Conservation (phyloP, 1,140 invertebrate genomes). For the Sipha flava region DNA sequence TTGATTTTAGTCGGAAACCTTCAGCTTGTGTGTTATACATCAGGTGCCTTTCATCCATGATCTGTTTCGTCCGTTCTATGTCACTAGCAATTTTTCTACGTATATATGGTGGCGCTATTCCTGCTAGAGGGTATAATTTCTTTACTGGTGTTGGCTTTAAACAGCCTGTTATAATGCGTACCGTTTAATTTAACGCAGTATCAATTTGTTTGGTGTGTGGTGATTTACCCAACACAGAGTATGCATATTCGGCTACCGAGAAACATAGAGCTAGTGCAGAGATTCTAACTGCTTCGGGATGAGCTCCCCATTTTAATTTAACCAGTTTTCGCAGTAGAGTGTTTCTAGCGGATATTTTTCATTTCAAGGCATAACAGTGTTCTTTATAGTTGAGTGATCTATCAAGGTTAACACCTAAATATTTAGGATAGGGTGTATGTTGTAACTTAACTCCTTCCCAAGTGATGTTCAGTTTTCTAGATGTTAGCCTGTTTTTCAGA, state of each 20-base stretch:
- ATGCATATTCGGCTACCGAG: not conserved
- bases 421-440: no score
- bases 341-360: not conserved
- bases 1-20: not conserved
- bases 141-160: not conserved
- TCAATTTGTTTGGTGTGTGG: no score
- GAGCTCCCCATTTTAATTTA: not conserved
- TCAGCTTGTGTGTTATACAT: no score
- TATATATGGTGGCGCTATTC: not conserved
- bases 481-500: no score
- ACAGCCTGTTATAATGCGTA: not conserved
- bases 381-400: conserved; percentile 2
- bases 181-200: not conserved
- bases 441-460: not conserved
- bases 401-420: conserved; percentile 9
- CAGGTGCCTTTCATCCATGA: no score
- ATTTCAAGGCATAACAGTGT: not conserved
- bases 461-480: not conserved
- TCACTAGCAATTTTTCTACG: not conserved
- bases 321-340: conserved; percentile 8
- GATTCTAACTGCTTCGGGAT: not conserved
- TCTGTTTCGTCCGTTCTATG: no score
- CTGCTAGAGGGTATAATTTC: no score
- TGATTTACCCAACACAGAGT: not conserved
- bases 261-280: not conserved